These are phyloP conservation scores for Elgaria multicarinata DNA, from an alignment of 2,113 vertebrate species.

Conservation along the genomic window DNA sequence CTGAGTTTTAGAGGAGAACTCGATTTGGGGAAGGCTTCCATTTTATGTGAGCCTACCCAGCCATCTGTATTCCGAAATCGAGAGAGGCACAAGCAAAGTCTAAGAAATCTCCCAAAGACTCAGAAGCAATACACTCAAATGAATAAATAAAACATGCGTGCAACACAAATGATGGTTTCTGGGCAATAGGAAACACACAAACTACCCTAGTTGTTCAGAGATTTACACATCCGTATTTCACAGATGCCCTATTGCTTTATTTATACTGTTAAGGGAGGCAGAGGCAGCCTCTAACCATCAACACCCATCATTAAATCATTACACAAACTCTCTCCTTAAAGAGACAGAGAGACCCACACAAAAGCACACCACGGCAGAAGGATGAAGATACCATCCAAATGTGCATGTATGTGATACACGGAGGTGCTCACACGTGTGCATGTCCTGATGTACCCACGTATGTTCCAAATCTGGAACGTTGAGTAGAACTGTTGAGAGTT, in stretches of 20 bases:
- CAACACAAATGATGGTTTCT: conserved; percentile 70
- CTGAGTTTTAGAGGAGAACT: background rate
- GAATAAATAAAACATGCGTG: conserved; percentile 74
- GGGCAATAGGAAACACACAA: conserved; percentile 68
- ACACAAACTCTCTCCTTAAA: conserved; percentile 62
- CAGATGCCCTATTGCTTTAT: conserved; percentile 74
- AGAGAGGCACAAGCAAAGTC: conserved; percentile 23
- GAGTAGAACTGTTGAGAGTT: background rate
- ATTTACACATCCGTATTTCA: conserved; percentile 68
- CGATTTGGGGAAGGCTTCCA: background rate
- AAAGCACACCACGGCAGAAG: background rate
- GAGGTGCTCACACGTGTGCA: background rate
- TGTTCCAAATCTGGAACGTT: background rate
- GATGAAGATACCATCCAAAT: background rate
- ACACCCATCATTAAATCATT: conserved; percentile 71
- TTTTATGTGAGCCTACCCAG: conserved; percentile 33
- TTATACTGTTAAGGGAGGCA: conserved; percentile 68
- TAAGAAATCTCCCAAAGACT: conserved; percentile 36
- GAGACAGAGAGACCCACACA: conserved; percentile 25
- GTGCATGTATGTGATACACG: background rate
- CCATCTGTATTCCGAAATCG: conserved; percentile 1
- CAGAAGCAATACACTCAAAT: conserved; percentile 38
- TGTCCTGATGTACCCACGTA: too few relatives aligned
- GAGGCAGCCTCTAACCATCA: conserved; percentile 66
- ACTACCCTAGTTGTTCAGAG: conserved; percentile 70